Percentiles rank a stretch among this genome's conserved stretches.
phyloP scores from a whole-genome alignment of 2,888 invertebrate species.

The Eretmocerus hayati region DNA sequence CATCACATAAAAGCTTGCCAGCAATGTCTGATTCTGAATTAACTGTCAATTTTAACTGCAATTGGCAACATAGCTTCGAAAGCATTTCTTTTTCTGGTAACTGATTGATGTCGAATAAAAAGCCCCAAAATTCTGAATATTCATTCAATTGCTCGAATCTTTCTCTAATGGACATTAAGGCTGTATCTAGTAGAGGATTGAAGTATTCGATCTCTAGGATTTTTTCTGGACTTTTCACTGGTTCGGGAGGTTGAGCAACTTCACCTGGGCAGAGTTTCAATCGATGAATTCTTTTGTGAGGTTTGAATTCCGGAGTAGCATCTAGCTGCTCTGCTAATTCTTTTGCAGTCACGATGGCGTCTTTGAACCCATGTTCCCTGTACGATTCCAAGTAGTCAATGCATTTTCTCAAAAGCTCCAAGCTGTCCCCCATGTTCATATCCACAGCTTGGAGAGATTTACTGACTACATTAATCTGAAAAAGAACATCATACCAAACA shows the following conservation, averaged over 20 bases:
- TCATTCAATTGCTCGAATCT: conserved; percentile 39
- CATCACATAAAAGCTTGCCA: too few relatives aligned
- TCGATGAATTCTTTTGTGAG: conserved; percentile 24
- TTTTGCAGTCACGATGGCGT: conserved; percentile 26
- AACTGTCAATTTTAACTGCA: conserved; percentile 16
- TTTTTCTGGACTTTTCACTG: conserved; percentile 54
- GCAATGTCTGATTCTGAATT: too few relatives aligned
- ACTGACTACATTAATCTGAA: too few relatives aligned
- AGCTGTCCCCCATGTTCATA: too few relatives aligned
- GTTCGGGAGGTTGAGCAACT: conserved; percentile 49
- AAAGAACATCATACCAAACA: too few relatives aligned
- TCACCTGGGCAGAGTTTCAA: conserved; percentile 48
- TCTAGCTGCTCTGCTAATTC: conserved; percentile 30
- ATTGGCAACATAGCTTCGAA: conserved; percentile 14
- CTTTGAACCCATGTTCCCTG: conserved; percentile 25
- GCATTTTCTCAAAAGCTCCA: conserved; percentile 15
- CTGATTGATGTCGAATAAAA: too few relatives aligned
- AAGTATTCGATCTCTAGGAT: background rate
- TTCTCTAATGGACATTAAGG: background rate
- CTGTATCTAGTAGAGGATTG: too few relatives aligned
- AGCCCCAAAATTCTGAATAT: conserved; percentile 61
- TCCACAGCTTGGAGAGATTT: too few relatives aligned
- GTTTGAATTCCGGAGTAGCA: conserved; percentile 30
- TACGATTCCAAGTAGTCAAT: background rate
- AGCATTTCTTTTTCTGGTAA: conserved; percentile 7